A percentile compares a stretch with the other conserved stretches of the same genome.
These are phyloP conservation scores for Trichonephila inaurata DNA, from an alignment of 1,140 invertebrate genomes.

Conservation along the genomic window DNA sequence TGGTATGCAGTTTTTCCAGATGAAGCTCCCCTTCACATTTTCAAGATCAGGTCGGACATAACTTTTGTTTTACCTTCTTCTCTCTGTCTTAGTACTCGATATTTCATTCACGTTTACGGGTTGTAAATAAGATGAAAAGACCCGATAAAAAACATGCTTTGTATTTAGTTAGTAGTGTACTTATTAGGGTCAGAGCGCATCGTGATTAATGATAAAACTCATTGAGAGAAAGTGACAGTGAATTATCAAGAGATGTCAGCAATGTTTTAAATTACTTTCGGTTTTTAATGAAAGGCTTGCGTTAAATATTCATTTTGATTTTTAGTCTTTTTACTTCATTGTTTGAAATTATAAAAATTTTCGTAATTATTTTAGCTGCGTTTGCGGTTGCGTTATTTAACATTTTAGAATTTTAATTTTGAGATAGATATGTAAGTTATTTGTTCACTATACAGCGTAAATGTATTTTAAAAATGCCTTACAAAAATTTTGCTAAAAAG, in stretches of 20 bases:
- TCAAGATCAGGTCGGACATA: constrained; percentile 19
- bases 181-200: neutral
- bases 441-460: no score
- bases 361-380: no score
- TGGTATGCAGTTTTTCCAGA: constrained; percentile 59
- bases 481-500: no score
- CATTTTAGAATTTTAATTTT: no score
- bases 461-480: no score
- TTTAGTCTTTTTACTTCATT: no score
- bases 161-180: neutral
- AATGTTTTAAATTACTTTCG: no score
- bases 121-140: neutral
- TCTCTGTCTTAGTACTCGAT: neutral
- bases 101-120: constrained; percentile 40
- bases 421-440: no score
- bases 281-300: no score
- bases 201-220: constrained; percentile 20
- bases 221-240: neutral
- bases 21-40: constrained; percentile 42
- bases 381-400: no score
- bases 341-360: no score
- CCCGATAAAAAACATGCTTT: neutral
- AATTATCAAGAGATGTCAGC: neutral
- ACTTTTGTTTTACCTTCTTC: neutral
- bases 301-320: no score